phyloP scores from a whole-genome alignment of 92 coral and sea anemone species.

The Palythoa grandiflora region DNA sequence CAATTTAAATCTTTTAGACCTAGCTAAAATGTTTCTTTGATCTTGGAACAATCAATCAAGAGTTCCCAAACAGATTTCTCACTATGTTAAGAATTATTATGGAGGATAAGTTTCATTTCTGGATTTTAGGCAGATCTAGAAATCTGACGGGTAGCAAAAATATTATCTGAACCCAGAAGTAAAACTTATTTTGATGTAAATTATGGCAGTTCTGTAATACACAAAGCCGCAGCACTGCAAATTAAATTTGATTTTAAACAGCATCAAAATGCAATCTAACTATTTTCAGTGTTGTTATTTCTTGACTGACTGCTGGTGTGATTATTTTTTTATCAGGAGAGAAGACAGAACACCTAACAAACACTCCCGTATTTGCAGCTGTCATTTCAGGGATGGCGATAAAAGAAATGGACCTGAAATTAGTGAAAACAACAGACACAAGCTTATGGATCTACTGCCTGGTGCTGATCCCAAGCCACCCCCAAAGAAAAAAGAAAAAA shows the following conservation, averaged over 20 bases:
- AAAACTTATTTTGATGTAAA: not conserved
- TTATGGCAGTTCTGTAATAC: not conserved
- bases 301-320: slow-evolving; percentile 4
- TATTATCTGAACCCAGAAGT: not conserved
- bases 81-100: not conserved
- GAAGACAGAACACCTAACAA: slow-evolving; percentile 46
- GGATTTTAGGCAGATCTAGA: not conserved
- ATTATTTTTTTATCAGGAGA: slow-evolving; percentile 25
- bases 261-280: slow-evolving; percentile 10
- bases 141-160: not conserved
- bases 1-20: not conserved
- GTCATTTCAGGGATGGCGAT: slow-evolving; percentile 60
- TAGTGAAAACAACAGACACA: slow-evolving; percentile 35
- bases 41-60: not conserved
- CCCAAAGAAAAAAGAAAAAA: slow-evolving; percentile 42
- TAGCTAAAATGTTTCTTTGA: not conserved
- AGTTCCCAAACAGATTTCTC: not conserved
- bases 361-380: slow-evolving; percentile 60
- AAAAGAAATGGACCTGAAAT: slow-evolving; percentile 54
- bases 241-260: not conserved
- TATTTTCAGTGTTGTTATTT: slow-evolving; percentile 6
- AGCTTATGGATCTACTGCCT: slow-evolving; percentile 6
- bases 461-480: slow-evolving; percentile 6
- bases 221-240: slow-evolving; percentile 3
- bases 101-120: not conserved